Evolutionary conservation across 2,113 vertebrate genomes (phyloP).

Genomic region (Rafetus swinhoei): DNA sequence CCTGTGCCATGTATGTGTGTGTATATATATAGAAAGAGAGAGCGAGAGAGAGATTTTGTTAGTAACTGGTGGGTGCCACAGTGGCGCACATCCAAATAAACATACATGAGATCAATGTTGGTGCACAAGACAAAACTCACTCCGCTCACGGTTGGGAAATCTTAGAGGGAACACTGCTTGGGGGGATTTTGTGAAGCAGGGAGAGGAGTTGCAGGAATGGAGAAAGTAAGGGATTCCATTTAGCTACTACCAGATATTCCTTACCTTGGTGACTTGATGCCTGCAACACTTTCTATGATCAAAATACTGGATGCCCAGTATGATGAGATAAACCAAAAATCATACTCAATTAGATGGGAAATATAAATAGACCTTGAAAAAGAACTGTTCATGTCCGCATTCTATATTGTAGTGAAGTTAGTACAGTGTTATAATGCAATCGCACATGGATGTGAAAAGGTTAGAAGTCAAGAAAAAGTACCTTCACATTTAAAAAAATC

Average conservation of each 20-base stretch:
- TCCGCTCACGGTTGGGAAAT: no score
- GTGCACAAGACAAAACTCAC: no score
- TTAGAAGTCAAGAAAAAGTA: not conserved
- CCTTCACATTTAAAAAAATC: not conserved
- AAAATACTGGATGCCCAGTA: not conserved
- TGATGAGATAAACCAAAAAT: not conserved
- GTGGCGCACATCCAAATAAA: no score
- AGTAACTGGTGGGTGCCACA: no score
- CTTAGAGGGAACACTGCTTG: no score
- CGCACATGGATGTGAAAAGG: not conserved
- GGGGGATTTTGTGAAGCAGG: no score
- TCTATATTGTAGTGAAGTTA: not conserved
- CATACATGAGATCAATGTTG: no score
- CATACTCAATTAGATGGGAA: not conserved
- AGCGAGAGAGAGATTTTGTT: no score
- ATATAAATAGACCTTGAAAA: not conserved
- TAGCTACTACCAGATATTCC: not conserved
- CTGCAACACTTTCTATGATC: not conserved
- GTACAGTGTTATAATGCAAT: not conserved
- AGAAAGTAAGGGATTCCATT: not conserved
- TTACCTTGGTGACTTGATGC: not conserved
- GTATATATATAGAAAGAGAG: no score
- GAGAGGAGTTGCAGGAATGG: no score
- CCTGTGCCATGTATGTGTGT: no score
- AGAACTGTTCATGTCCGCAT: not conserved